phyloP scores from a whole-genome alignment of 2,113 vertebrate genomes.

The Nothobranchius furzeri region DNA sequence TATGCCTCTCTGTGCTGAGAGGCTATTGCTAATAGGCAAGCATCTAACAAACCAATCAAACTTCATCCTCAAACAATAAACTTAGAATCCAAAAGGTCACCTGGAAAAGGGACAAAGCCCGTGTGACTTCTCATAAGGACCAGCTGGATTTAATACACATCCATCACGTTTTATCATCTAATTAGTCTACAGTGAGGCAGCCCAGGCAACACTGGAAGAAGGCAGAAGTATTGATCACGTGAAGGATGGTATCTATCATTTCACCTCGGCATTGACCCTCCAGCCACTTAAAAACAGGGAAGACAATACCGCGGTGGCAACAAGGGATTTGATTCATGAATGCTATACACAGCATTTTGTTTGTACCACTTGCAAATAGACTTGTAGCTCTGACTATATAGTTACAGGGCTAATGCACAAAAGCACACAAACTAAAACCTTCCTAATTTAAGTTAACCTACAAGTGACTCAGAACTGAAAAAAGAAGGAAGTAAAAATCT shows the following conservation, averaged over 20 bases:
- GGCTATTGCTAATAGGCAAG: conserved; percentile 83
- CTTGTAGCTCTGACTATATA: conserved; percentile 14
- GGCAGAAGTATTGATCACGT: conserved; percentile 89
- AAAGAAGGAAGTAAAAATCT: too few relatives aligned
- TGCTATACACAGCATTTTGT: conserved; percentile 42
- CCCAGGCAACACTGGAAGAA: conserved; percentile 82
- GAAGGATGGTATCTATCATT: conserved; percentile 93
- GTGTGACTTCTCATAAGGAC: conserved; percentile 83
- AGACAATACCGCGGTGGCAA: conserved; percentile 69
- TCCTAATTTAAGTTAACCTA: not conserved
- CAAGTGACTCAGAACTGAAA: too few relatives aligned
- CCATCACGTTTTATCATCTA: conserved; percentile 99
- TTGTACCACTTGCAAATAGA: conserved; percentile 34
- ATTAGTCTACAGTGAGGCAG: conserved; percentile 92
- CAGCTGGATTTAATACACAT: conserved; percentile 91
- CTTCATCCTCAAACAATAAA: conserved; percentile 84
- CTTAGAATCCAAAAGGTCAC: conserved; percentile 93
- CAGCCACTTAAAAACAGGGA: conserved; percentile 56
- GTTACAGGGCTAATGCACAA: not conserved
- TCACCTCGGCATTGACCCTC: conserved; percentile 61
- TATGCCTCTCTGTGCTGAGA: not conserved
- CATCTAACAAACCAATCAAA: conserved; percentile 89
- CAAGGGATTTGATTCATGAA: conserved; percentile 34
- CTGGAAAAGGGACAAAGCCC: conserved; percentile 88
- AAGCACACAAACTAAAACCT: not conserved